A percentile compares a stretch with the other conserved stretches of the same genome.
phyloP scores from a whole-genome alignment of 2,797 vertebrate genomes.

The Gobionotothen gibberifrons region DNA sequence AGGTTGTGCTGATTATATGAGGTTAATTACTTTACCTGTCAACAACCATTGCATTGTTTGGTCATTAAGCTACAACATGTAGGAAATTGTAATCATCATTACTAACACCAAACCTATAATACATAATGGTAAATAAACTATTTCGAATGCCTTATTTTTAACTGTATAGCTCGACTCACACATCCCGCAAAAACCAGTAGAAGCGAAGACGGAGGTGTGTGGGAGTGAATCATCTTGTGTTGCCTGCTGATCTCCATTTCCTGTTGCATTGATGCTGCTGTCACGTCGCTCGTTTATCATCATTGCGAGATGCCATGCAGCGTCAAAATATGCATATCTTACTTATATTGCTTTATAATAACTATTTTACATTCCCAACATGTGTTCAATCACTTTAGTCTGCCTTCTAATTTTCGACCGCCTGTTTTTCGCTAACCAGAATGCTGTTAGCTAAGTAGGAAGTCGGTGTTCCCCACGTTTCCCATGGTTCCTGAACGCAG shows the following conservation, averaged over 20 bases:
- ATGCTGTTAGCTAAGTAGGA: not conserved
- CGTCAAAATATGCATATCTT: accelerated
- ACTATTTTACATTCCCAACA: accelerated
- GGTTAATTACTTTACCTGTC: too few relatives aligned
- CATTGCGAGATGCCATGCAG: accelerated
- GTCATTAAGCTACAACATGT: not conserved
- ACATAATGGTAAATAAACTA: not conserved
- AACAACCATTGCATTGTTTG: not conserved
- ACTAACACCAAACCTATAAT: not conserved
- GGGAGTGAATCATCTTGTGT: conserved; percentile 34
- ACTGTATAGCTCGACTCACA: not conserved
- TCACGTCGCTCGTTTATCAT: not conserved
- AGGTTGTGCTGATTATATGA: too few relatives aligned
- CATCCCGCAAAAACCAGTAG: not conserved
- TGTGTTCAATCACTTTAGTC: accelerated
- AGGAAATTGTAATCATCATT: not conserved
- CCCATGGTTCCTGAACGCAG: conserved; percentile 22
- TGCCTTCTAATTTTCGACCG: accelerated
- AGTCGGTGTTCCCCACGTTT: not conserved
- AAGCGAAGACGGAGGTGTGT: conserved; percentile 39
- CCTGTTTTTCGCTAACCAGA: not conserved
- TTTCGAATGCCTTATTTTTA: not conserved
- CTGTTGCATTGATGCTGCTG: conserved; percentile 34
- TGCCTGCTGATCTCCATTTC: conserved; percentile 45
- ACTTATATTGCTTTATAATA: accelerated